Evolutionary conservation across 2,888 invertebrate species (phyloP).

Genomic region (Seladonia tumulorum): DNA sequence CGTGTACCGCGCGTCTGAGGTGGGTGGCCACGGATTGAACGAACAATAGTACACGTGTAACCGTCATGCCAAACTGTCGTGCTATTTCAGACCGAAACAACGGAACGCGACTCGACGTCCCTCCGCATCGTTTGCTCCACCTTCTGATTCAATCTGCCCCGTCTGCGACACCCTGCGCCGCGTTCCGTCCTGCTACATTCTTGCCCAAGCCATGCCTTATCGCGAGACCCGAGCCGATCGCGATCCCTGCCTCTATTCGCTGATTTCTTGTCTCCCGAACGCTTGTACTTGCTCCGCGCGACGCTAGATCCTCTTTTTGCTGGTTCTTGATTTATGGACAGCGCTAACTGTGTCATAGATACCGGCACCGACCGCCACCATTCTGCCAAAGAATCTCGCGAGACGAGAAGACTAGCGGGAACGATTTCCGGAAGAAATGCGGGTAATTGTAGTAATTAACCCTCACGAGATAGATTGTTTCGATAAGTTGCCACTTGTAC

Average conservation of each 20-base stretch:
- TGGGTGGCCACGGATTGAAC: constrained; percentile 69
- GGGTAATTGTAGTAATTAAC: neutral
- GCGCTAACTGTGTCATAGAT: constrained; percentile 2
- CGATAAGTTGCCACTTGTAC: too few species aligned
- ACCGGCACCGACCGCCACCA: neutral
- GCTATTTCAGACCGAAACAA: constrained; percentile 64
- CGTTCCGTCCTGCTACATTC: constrained; percentile 17
- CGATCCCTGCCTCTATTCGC: neutral
- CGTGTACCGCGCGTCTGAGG: constrained; percentile 55
- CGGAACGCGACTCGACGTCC: constrained; percentile 59
- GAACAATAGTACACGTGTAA: constrained; percentile 80
- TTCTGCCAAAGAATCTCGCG: neutral
- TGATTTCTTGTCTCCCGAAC: neutral
- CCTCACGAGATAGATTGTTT: neutral
- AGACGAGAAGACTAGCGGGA: neutral
- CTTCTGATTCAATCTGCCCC: constrained; percentile 32
- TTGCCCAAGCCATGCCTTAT: constrained; percentile 1
- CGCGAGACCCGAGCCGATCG: neutral
- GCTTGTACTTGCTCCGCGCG: neutral
- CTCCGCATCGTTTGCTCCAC: constrained; percentile 5
- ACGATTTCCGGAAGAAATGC: neutral
- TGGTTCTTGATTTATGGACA: neutral
- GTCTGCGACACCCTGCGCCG: constrained; percentile 10
- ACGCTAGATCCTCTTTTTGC: constrained; percentile 2
- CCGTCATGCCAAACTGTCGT: constrained; percentile 77